Base-by-base conservation (phyloP, 1,140 invertebrate species). In the Globodera rostochiensis region DNA sequence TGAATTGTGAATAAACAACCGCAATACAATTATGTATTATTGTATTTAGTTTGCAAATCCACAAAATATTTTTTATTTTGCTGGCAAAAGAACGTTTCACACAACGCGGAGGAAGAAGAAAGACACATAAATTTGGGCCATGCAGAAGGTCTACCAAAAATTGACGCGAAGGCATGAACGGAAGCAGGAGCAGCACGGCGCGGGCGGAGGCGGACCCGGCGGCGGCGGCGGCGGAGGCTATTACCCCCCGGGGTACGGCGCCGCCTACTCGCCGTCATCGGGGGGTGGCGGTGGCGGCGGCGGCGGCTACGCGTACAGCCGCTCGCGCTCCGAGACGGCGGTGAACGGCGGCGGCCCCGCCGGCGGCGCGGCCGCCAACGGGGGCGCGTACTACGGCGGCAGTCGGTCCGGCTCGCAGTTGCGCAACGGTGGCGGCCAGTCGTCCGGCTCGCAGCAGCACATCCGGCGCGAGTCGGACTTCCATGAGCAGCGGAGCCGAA, bases 91-190 rank as follows among this genome's bases (percentile, higher is more conserved):
- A 66, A 66, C 60, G n/a, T 21, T 25, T 25, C 1, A 66, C 60
- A 66, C 2, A 66, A 73, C 83, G 36, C 36, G 36, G 36, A 36
- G 36, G 36, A 36, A 36, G 36, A 36, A 36, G 36, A 36, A 36
- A 1, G 36, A 36, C 36, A 36, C 36, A 36, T 36, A 36, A 36
- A 36, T 36, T 36, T 36, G 1, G 36, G 36, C 13, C 49, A 88
- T 89, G 88, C 87, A 86, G 73, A 88, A 88, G 78, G 88, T 88
- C 47, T 74, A 87, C 6, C 78, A 83, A 70, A 81, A 74, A 19
- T 89, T 85, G 75, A 86, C 86, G 49, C 81, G 82, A 46, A 88
- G 88, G 75, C 82, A 86, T 19, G 85, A 89, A 78, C 80, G 85
- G 11, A 89, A 89, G 74, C 88, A 88, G 53, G 88, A 88, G 50